These are phyloP conservation scores for Wasmannia auropunctata DNA, from an alignment of 1,140 invertebrate species.

Conservation along the genomic window DNA sequence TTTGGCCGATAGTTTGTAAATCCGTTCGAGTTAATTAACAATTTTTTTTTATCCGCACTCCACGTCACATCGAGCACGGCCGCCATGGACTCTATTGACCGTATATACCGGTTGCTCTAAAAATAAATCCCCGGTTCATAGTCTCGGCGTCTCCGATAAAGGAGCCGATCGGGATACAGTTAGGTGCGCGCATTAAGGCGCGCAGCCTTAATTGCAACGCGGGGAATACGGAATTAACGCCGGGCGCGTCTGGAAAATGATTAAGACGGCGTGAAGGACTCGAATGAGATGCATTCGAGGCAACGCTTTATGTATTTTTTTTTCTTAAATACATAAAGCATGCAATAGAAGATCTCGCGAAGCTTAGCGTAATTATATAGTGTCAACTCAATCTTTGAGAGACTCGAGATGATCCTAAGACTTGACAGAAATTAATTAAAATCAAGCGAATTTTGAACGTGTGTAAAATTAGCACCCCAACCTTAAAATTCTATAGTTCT, in stretches of 20 bases:
- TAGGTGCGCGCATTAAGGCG: slow-evolving; percentile 43
- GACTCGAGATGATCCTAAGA: not conserved
- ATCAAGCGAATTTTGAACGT: not conserved
- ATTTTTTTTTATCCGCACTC: slow-evolving; percentile 57
- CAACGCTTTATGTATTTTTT: not conserved
- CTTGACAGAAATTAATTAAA: not conserved
- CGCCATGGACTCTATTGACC: slow-evolving; percentile 63
- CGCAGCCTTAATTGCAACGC: slow-evolving; percentile 38
- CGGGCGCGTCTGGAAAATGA: not conserved
- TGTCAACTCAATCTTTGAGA: not conserved
- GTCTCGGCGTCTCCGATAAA: slow-evolving; percentile 33
- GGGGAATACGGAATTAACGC: slow-evolving; percentile 28
- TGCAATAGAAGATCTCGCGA: not conserved
- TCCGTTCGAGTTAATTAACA: slow-evolving; percentile 66
- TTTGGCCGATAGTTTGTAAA: not conserved
- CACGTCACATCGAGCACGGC: slow-evolving; percentile 17
- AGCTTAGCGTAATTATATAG: not conserved
- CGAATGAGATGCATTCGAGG: not conserved
- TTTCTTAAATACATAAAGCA: not conserved
- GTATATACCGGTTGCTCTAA: slow-evolving; percentile 61
- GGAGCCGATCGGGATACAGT: slow-evolving; percentile 37
- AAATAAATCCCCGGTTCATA: slow-evolving; percentile 69
- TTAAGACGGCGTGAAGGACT: not conserved
- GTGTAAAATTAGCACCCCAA: too few relatives aligned
- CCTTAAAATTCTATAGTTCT: too few relatives aligned